Evolutionary conservation across 2,888 invertebrate species (phyloP).

Genomic region (Trissoscelio sp.): DNA sequence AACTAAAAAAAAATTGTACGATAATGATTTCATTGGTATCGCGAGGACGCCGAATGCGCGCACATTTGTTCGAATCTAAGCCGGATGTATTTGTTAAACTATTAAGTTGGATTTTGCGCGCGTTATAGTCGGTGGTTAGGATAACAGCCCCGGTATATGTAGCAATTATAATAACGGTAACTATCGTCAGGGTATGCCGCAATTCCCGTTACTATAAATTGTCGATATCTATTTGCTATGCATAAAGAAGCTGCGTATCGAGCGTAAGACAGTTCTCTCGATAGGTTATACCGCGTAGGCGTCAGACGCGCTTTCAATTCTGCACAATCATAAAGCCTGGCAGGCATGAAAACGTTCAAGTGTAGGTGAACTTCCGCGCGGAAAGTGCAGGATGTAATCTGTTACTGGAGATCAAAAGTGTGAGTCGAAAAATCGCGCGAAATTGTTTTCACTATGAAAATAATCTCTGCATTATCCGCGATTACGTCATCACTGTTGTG

Average conservation of each 20-base stretch:
- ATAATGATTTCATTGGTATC: constrained; percentile 22
- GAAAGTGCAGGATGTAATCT: constrained; percentile 29
- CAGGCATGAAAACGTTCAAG: constrained; percentile 30
- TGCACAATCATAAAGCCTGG: constrained; percentile 42
- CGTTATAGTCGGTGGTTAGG: constrained; percentile 55
- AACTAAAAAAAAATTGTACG: constrained; percentile 22
- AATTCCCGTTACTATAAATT: constrained; percentile 68
- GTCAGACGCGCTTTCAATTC: constrained; percentile 65
- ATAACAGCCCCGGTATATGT: constrained; percentile 61
- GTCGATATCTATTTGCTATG: constrained; percentile 65
- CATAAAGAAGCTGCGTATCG: constrained; percentile 64
- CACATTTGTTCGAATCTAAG: constrained; percentile 54
- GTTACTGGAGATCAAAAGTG: not conserved
- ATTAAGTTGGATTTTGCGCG: constrained; percentile 27
- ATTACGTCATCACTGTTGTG: constrained; percentile 2
- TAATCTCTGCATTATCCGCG: no score
- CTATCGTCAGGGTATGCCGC: constrained; percentile 63
- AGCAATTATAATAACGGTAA: constrained; percentile 69
- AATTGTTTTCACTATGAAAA: not conserved
- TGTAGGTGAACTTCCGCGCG: constrained; percentile 31
- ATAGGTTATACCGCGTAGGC: constrained; percentile 52
- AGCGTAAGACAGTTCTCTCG: constrained; percentile 58
- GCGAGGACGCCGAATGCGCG: not conserved
- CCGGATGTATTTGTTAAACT: constrained; percentile 61
- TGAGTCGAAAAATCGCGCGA: not conserved